Percentiles rank a stretch among this genome's conserved stretches.
These are phyloP conservation scores for Meloidogyne floridensis DNA, from an alignment of 1,140 invertebrate genomes.

Conservation along the genomic window DNA sequence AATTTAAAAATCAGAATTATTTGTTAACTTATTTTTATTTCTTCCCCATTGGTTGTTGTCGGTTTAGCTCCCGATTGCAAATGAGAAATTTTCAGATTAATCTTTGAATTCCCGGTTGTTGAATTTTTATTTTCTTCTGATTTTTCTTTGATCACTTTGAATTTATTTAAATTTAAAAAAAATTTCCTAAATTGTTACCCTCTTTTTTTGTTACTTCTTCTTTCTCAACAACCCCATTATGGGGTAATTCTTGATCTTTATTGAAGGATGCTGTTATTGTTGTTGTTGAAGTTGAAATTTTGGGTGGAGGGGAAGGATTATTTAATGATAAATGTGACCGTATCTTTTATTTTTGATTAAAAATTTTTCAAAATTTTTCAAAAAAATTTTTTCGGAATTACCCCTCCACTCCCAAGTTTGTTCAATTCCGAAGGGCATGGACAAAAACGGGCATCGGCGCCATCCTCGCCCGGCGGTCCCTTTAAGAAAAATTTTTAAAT, in stretches of 20 bases:
- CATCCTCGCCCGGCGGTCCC: conserved; percentile 33
- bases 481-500: conserved; percentile 9
- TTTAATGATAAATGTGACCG: background rate
- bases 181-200: background rate
- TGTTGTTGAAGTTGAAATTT: background rate
- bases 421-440: conserved; percentile 43
- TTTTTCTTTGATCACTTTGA: background rate
- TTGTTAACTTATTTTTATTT: background rate
- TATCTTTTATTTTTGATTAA: background rate
- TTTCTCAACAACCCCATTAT: background rate
- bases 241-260: background rate
- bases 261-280: background rate
- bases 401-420: background rate
- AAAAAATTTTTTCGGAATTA: background rate
- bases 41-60: background rate
- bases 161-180: background rate
- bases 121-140: background rate
- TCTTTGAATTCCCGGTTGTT: background rate
- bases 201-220: conserved; percentile 6
- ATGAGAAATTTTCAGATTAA: conserved; percentile 4
- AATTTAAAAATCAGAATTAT: background rate
- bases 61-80: background rate
- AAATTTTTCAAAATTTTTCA: background rate
- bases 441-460: conserved; percentile 46
- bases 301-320: background rate